Conservation (phyloP, 2,113 vertebrate genomes). For the Heliornis fulica region DNA sequence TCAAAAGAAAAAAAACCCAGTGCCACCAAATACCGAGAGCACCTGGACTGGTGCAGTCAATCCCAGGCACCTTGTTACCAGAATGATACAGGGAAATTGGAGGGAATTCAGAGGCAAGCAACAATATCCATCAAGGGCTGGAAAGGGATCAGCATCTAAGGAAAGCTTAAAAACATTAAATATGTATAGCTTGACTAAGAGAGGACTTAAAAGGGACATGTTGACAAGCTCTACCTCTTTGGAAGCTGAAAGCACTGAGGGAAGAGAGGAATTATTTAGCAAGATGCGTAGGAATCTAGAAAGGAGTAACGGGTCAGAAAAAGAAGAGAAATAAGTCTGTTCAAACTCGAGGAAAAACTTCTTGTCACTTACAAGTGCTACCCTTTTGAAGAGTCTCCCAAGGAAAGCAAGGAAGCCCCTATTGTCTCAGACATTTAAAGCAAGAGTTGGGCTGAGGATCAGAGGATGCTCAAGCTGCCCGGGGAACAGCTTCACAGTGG, state of each 20-base stretch:
- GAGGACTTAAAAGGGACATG: constrained; percentile 53
- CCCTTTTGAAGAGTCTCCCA: neutral
- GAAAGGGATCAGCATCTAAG: constrained; percentile 44
- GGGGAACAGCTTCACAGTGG: neutral
- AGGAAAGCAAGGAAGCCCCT: neutral
- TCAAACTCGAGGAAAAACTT: constrained; percentile 20
- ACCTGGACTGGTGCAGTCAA: constrained; percentile 20
- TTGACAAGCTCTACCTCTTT: constrained; percentile 62
- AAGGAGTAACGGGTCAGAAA: neutral
- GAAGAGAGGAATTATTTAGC: constrained; percentile 43
- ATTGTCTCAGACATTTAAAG: neutral
- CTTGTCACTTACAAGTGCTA: neutral
- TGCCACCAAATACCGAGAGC: neutral
- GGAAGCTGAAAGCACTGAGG: neutral
- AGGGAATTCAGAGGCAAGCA: constrained; percentile 35
- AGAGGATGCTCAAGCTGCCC: neutral
- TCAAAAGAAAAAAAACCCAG: constrained; percentile 9
- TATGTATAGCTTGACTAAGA: constrained; percentile 53
- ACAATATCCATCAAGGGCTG: constrained; percentile 45
- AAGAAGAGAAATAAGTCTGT: neutral
- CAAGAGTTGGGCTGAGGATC: neutral
- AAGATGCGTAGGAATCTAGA: neutral
- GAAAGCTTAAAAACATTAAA: constrained; percentile 59
- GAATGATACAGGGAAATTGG: neutral
- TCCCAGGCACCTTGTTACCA: constrained; percentile 1